Conservation (phyloP, 2,797 vertebrate species). For the Huso huso region DNA sequence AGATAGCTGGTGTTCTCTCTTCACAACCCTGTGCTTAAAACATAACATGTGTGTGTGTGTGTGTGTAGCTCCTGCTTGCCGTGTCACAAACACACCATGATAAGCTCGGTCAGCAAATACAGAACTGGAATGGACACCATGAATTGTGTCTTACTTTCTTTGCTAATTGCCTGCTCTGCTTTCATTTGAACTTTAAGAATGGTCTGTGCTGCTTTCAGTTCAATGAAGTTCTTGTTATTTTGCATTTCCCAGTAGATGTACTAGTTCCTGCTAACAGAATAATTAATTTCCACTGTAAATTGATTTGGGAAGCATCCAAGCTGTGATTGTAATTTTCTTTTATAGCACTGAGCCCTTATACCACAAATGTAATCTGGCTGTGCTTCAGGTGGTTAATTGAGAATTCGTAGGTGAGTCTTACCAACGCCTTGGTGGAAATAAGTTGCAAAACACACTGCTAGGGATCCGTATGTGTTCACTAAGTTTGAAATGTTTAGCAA, state of each 20-base stretch:
- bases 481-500: not conserved
- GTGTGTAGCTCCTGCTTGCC: too few relatives aligned
- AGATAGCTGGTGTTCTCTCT: too few relatives aligned
- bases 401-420: not conserved
- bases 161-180: too few relatives aligned
- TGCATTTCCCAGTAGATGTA: not conserved
- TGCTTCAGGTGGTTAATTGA: constrained; percentile 2
- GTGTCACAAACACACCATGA: too few relatives aligned
- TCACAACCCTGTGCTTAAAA: too few relatives aligned
- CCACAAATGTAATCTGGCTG: not conserved
- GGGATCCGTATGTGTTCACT: not conserved
- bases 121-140: too few relatives aligned
- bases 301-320: too few relatives aligned
- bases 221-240: not conserved
- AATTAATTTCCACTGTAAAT: not conserved
- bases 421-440: constrained; percentile 7
- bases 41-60: too few relatives aligned
- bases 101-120: too few relatives aligned
- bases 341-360: not conserved
- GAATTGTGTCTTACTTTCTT: too few relatives aligned
- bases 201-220: too few relatives aligned
- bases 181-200: too few relatives aligned
- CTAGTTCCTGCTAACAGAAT: not conserved
- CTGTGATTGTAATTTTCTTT: not conserved
- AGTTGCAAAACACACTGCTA: not conserved